Evolutionary conservation across 2,888 invertebrate species (phyloP).

Genomic region (Agrochola litura): DNA sequence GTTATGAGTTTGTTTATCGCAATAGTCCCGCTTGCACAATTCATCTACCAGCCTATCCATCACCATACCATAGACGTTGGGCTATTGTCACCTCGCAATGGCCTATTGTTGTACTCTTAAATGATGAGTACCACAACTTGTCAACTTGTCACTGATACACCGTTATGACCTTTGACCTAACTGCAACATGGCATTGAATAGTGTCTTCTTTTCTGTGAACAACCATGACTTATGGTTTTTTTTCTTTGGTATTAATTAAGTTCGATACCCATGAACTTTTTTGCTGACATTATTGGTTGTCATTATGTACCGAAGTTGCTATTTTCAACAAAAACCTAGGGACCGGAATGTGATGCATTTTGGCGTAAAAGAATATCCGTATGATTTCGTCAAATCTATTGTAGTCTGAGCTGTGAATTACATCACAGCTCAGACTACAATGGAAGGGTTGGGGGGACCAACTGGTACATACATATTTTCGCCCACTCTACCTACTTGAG

Average conservation of each 20-base stretch:
- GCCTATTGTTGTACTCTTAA: constrained; percentile 43
- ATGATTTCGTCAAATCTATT: not conserved
- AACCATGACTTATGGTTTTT: constrained; percentile 29
- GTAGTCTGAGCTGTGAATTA: not conserved
- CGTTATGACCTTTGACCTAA: constrained; percentile 45
- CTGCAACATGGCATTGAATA: constrained; percentile 36
- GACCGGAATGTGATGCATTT: too few relatives aligned
- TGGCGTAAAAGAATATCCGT: not conserved
- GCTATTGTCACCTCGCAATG: constrained; percentile 47
- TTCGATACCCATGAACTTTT: not conserved
- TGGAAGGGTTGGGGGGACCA: not conserved
- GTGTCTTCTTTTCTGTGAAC: constrained; percentile 13
- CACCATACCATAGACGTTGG: constrained; percentile 20
- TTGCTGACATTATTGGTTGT: not conserved
- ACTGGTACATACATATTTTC: not conserved
- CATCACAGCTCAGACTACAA: not conserved
- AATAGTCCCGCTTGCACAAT: constrained; percentile 19
- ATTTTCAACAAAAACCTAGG: not conserved
- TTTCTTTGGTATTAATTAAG: not conserved
- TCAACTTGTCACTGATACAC: constrained; percentile 46
- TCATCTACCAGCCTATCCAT: constrained; percentile 14
- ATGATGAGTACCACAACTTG: constrained; percentile 43
- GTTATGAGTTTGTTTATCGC: not conserved
- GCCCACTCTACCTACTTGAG: too few relatives aligned
- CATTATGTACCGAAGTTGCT: not conserved